Conservation (phyloP, 2,888 invertebrate species). For the Monopis laevigella region DNA sequence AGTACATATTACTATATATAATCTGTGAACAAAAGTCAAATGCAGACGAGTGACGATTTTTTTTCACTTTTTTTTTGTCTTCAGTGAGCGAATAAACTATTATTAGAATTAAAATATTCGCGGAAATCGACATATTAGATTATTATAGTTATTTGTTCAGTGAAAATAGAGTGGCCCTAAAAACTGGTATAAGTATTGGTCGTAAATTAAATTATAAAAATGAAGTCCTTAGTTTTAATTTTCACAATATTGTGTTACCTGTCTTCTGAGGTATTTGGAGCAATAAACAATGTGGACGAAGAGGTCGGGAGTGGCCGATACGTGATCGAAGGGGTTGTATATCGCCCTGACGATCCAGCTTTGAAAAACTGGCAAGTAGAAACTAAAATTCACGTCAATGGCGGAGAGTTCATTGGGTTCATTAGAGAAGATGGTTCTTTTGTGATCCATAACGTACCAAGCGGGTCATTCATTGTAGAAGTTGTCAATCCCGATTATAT, state of each 20-base stretch:
- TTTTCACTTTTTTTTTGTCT: no score
- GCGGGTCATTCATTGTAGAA: constrained; percentile 95
- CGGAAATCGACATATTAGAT: no score
- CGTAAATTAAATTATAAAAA: no score
- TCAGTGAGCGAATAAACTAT: no score
- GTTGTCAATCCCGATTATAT: constrained; percentile 89
- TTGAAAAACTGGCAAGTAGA: constrained; percentile 77
- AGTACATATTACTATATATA: no score
- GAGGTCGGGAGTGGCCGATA: constrained; percentile 67
- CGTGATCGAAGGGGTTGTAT: constrained; percentile 83
- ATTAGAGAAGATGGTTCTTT: constrained; percentile 93
- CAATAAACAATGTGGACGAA: constrained; percentile 39
- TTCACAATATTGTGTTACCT: no score
- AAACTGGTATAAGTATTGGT: neutral
- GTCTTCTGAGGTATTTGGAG: constrained; percentile 29
- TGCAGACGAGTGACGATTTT: no score
- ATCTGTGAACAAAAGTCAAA: no score
- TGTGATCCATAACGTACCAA: constrained; percentile 84
- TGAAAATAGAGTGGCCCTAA: no score
- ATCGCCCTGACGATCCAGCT: constrained; percentile 72
- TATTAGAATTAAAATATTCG: no score
- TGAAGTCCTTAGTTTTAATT: no score
- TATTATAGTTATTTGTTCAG: no score
- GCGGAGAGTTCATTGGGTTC: constrained; percentile 85
- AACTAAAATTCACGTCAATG: constrained; percentile 85